Base-by-base conservation (phyloP, 2,888 invertebrate species). In the Cheilosia urbana region DNA sequence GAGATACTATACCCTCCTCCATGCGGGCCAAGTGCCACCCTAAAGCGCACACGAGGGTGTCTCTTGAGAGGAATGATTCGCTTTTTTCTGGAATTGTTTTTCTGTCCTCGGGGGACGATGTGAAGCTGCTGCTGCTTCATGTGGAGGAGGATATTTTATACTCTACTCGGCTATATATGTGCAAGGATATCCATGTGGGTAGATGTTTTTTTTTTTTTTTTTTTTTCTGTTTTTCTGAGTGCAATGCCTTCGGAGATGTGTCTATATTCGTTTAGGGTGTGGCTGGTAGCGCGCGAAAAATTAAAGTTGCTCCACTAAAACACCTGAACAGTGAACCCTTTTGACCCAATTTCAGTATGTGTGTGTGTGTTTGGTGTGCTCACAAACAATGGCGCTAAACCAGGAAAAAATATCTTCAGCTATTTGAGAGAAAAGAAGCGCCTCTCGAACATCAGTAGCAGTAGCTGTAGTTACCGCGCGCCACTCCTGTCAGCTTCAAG, bases 71-170 rank as follows among this genome's bases (percentile, higher is more conserved):
- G 81, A 85, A 85, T 85, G 75, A 85, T 85, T 85, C 85, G 85
- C 85, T 81, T 85, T 85, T 85, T 85, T 85, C 85, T 85, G 76
- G 85, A 85, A 85, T 85, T 81, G 85, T 85, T 85, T 85, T 85
- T 81, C 85, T 66, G 76, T 77, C 66, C 81, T 66, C 72, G 27
- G 47, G 58, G 76, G 66, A 66, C 51, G 68, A 78, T 79, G 65
- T 73, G 73, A 73, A 78, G 65, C 81, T 75, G 78, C 77, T 77
- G 62, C 21, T 57, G 53, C 55, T 27, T 73, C 62, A 55, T 27
- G 53, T 73, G 73, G 42, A 65, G 49, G 58, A 82, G 69, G 57
- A 82, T 42, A 42, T 66, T 66, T 42, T 60, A 73, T 27, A n/a
- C 42, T 42, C 37, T 47, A 45, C 27, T 45, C 45, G 13, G 62